Percentiles rank a stretch among this genome's conserved stretches.
Conservation (phyloP, 1,140 invertebrate genomes). For the Pachypsylla venusta region DNA sequence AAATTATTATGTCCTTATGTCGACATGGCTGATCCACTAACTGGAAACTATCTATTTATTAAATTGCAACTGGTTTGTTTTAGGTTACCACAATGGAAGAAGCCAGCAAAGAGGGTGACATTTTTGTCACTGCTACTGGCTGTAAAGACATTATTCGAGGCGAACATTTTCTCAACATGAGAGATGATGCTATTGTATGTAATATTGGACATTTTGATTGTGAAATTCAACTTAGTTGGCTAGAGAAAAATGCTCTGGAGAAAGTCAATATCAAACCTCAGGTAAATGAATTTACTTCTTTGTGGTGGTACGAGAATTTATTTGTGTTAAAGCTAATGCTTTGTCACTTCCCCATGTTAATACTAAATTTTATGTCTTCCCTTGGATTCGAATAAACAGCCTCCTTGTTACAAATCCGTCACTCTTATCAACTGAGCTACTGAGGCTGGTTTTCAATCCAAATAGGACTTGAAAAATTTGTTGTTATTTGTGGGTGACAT, state of each 20-base stretch:
- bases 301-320: too few relatives aligned
- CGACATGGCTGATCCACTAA: too few relatives aligned
- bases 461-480: too few relatives aligned
- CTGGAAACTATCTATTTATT: background rate
- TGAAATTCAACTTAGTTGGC: conserved; percentile 80
- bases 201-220: conserved; percentile 99
- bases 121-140: conserved; percentile 97
- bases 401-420: too few relatives aligned
- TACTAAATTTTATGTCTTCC: too few relatives aligned
- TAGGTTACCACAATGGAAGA: conserved; percentile 96
- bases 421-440: too few relatives aligned
- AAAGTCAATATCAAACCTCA: conserved; percentile 97
- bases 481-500: too few relatives aligned
- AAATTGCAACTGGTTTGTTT: conserved; percentile 28
- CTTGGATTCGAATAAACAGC: too few relatives aligned
- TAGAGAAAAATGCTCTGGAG: conserved; percentile 79
- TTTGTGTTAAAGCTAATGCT: too few relatives aligned
- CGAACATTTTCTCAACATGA: conserved; percentile 82
- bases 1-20: too few relatives aligned
- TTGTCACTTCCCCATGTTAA: too few relatives aligned
- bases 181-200: conserved; percentile 93
- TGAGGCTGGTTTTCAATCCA: too few relatives aligned
- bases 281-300: conserved; percentile 32
- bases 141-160: conserved; percentile 86
- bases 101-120: conserved; percentile 74